phyloP scores from a whole-genome alignment of 1,140 invertebrate species.

The Drosophila nebulosa region DNA sequence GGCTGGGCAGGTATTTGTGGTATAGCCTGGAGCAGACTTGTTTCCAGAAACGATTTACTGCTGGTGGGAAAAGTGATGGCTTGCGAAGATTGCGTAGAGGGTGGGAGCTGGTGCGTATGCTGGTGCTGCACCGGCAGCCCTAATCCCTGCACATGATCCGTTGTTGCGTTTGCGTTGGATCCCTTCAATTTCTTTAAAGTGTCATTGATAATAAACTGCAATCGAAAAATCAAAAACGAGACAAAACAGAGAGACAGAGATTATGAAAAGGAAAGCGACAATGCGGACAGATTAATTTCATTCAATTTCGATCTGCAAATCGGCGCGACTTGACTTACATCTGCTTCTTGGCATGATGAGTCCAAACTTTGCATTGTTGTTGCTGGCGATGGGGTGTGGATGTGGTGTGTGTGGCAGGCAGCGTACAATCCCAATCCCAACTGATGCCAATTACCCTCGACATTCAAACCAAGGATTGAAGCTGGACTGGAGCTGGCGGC shows the following conservation, averaged over 20 bases:
- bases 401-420: slow-evolving; percentile 77
- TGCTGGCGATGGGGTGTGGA: slow-evolving; percentile 37
- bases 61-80: slow-evolving; percentile 56
- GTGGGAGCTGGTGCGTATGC: slow-evolving; percentile 59
- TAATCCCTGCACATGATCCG: slow-evolving; percentile 53
- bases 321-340: slow-evolving; percentile 81
- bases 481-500: slow-evolving; percentile 44
- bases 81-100: slow-evolving; percentile 42
- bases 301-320: not conserved
- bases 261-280: not conserved
- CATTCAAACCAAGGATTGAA: slow-evolving; percentile 64
- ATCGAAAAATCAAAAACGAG: not conserved
- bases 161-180: slow-evolving; percentile 53
- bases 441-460: slow-evolving; percentile 60
- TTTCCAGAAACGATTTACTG: slow-evolving; percentile 64
- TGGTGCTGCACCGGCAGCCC: slow-evolving; percentile 47
- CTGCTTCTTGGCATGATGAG: slow-evolving; percentile 84
- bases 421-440: slow-evolving; percentile 32
- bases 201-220: slow-evolving; percentile 80
- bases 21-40: slow-evolving; percentile 74
- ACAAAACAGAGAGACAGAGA: not conserved
- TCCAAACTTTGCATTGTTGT: slow-evolving; percentile 85
- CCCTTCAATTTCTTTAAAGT: slow-evolving; percentile 78
- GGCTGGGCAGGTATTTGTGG: slow-evolving; percentile 78
- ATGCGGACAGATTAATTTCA: not conserved